These are phyloP conservation scores for Monochamus saltuarius DNA, from an alignment of 1,140 invertebrate species.

Conservation along the genomic window DNA sequence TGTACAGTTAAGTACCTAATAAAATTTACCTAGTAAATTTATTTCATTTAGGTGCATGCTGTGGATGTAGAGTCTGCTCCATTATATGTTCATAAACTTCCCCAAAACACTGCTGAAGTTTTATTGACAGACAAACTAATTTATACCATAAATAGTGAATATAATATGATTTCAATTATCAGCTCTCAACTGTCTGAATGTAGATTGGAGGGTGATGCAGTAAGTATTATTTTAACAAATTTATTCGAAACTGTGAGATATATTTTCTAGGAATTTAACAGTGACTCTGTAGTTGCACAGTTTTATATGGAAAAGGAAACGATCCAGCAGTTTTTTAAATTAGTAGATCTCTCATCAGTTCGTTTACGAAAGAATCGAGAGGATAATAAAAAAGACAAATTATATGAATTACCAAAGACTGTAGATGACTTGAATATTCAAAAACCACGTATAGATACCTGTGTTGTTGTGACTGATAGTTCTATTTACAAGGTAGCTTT, in stretches of 20 bases:
- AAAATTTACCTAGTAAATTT: not conserved
- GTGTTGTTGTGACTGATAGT: slow-evolving; percentile 69
- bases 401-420: slow-evolving; percentile 53
- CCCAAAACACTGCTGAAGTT: slow-evolving; percentile 57
- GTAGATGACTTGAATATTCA: slow-evolving; percentile 57
- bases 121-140: slow-evolving; percentile 65
- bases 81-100: slow-evolving; percentile 70
- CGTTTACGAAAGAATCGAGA: slow-evolving; percentile 38
- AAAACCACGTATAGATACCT: slow-evolving; percentile 61
- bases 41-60: slow-evolving; percentile 59
- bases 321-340: slow-evolving; percentile 54
- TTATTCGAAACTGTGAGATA: too few species aligned
- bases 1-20: not conserved
- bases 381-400: slow-evolving; percentile 47
- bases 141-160: slow-evolving; percentile 57
- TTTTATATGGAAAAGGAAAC: slow-evolving; percentile 59
- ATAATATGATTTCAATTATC: slow-evolving; percentile 57
- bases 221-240: slow-evolving; percentile 35
- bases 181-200: slow-evolving; percentile 64
- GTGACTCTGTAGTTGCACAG: slow-evolving; percentile 55
- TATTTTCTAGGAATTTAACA: slow-evolving; percentile 56
- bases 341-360: slow-evolving; percentile 48
- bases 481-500: slow-evolving; percentile 69
- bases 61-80: slow-evolving; percentile 66
- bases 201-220: slow-evolving; percentile 59